Evolutionary conservation across 92 coral and sea anemone genomes (phyloP).

Genomic region (Ricordea florida): DNA sequence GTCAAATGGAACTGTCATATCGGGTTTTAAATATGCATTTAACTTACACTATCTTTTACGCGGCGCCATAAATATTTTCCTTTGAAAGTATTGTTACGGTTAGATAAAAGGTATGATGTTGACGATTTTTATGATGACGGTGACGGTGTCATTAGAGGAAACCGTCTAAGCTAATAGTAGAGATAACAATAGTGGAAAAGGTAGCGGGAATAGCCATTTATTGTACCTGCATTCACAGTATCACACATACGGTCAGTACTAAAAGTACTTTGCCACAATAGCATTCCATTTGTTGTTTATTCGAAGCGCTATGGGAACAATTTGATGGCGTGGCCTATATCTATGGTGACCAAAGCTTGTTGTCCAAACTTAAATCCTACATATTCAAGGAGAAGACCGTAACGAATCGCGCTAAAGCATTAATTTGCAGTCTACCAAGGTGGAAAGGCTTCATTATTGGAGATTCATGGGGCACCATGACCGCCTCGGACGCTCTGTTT

Average conservation of each 20-base stretch:
- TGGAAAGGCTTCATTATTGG: constrained; percentile 56
- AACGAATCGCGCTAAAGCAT: constrained; percentile 20
- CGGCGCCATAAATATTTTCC: too few relatives aligned
- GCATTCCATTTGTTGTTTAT: not conserved
- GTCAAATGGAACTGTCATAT: too few relatives aligned
- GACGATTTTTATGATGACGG: too few relatives aligned
- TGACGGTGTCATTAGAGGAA: too few relatives aligned
- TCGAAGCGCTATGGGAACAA: constrained; percentile 39
- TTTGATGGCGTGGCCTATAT: constrained; percentile 51
- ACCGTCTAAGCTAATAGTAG: too few relatives aligned
- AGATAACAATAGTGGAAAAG: too few relatives aligned
- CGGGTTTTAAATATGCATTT: too few relatives aligned
- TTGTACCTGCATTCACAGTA: not conserved
- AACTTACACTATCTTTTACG: too few relatives aligned
- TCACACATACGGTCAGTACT: not conserved
- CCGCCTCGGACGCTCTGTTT: constrained; percentile 31
- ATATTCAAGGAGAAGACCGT: not conserved
- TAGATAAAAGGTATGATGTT: too few relatives aligned
- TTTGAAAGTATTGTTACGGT: too few relatives aligned
- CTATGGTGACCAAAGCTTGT: not conserved
- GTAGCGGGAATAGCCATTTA: too few relatives aligned
- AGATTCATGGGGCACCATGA: not conserved
- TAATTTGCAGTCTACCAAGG: constrained; percentile 37
- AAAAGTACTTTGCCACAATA: not conserved
- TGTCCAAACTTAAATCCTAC: not conserved